Evolutionary conservation across 2,888 invertebrate species (phyloP).

Genomic region (Danaus chrysippus): DNA sequence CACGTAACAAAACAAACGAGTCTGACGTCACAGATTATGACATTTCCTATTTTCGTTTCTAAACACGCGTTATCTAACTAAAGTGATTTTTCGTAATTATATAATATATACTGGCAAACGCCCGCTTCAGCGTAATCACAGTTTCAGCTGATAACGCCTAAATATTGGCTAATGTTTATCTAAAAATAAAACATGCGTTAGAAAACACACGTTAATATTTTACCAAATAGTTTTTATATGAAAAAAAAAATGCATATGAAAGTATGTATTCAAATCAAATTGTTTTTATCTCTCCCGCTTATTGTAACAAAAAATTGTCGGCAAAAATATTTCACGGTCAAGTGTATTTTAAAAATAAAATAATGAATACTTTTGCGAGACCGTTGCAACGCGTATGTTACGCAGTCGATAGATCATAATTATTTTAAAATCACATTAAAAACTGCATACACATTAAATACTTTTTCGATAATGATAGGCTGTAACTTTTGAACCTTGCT

Average conservation of each 20-base stretch:
- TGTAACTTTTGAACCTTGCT: background rate
- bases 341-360: background rate
- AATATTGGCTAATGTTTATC: slow-evolving; percentile 13
- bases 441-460: too few species aligned
- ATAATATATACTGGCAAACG: slow-evolving; percentile 10
- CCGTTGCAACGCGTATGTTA: too few species aligned
- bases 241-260: too few species aligned
- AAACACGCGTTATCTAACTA: slow-evolving; percentile 20
- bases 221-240: background rate
- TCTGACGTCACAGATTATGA: background rate
- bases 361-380: background rate
- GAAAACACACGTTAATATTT: background rate
- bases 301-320: slow-evolving; percentile 1
- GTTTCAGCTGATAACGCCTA: slow-evolving; percentile 15
- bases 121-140: slow-evolving; percentile 1
- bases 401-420: too few species aligned
- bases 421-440: too few species aligned
- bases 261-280: too few species aligned
- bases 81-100: slow-evolving; percentile 24
- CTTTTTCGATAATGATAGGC: background rate
- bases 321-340: slow-evolving; percentile 10
- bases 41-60: slow-evolving; percentile 4
- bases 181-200: slow-evolving; percentile 1
- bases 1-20: background rate
- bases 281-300: too few species aligned